Evolutionary conservation across 2,113 vertebrate genomes (phyloP), one percentile per base, ranked within the genome.

Genomic region (Entelurus aequoreus): DNA sequence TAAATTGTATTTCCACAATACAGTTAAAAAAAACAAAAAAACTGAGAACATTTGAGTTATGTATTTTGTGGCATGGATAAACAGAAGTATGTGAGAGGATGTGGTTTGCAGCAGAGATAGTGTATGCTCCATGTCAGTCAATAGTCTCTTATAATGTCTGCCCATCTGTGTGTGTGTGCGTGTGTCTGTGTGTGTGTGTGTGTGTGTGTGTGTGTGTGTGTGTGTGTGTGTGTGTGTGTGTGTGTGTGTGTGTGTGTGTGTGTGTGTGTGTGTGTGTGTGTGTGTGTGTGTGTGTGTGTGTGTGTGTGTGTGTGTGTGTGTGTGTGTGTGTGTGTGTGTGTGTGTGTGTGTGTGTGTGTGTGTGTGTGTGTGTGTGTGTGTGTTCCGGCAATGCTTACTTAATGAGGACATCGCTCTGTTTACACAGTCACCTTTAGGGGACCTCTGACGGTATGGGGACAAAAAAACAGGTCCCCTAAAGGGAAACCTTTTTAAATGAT

Each of bases 11-110:
- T 21, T 44, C 19, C 13, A 46, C 8, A 21, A 57, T 46, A 44
- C 10, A 21, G 16, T 46, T 0, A 13, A 62, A 65, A 48, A 28
- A 12, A 19, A n/a, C 40, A 48, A 28, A 12, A 19, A n/a, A 40
- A 2, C 0, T 60, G 48, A 50, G 14, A 67, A 47, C 13, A 14
- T 11, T 21, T 57, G 46, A 56, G 37, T 40, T 19, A 42, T 58
- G n/a, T 46, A 46, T 48, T 68, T 49, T 48, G 42, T 21, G 38
- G 40, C 54, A 38, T 54, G 67, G 42, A 76, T 51, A 77, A 85
- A 71, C 71, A 66, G 79, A 81, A 83, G 78, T 80, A 5, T 68
- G 44, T 50, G 66, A 65, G 60, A 89, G 84, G 85, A 88, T 89
- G 88, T 88, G 86, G 84, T 71, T 84, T 84, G 67, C 47, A 69